phyloP scores from a whole-genome alignment of 2,797 vertebrate genomes.

The Chiropotes sagulatus region DNA sequence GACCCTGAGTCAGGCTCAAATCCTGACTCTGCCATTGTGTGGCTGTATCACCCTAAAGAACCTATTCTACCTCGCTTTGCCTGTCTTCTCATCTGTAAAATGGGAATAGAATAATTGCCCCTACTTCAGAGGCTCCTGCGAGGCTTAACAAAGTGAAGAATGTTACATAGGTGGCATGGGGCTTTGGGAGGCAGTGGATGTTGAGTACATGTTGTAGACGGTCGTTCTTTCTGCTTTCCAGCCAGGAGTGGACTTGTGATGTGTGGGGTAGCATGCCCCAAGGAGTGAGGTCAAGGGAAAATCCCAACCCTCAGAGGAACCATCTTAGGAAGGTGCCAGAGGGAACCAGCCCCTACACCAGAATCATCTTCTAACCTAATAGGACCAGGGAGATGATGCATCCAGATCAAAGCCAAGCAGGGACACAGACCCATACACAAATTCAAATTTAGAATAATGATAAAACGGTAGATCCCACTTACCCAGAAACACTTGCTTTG shows the following conservation, averaged over 20 bases:
- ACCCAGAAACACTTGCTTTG: not conserved
- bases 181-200: rapidly evolving
- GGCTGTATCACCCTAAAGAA: not conserved
- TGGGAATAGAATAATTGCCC: not conserved
- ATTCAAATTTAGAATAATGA: not conserved
- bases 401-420: not conserved
- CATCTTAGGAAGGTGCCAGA: not conserved
- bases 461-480: not conserved
- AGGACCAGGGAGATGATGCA: too few species aligned
- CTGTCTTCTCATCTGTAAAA: not conserved
- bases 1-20: not conserved
- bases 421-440: not conserved
- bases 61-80: not conserved
- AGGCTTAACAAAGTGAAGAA: not conserved
- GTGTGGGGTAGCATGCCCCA: not conserved
- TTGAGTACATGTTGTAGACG: too few species aligned
- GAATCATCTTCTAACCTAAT: not conserved
- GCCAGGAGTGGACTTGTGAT: too few species aligned
- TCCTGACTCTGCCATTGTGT: not conserved
- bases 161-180: not conserved
- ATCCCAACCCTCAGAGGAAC: not conserved
- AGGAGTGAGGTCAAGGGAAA: not conserved
- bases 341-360: not conserved
- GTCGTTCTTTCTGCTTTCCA: too few species aligned
- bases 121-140: not conserved